Percentiles rank a stretch among this genome's conserved stretches.
phyloP scores from a whole-genome alignment of 2,888 invertebrate genomes.

The Agrochola macilenta region DNA sequence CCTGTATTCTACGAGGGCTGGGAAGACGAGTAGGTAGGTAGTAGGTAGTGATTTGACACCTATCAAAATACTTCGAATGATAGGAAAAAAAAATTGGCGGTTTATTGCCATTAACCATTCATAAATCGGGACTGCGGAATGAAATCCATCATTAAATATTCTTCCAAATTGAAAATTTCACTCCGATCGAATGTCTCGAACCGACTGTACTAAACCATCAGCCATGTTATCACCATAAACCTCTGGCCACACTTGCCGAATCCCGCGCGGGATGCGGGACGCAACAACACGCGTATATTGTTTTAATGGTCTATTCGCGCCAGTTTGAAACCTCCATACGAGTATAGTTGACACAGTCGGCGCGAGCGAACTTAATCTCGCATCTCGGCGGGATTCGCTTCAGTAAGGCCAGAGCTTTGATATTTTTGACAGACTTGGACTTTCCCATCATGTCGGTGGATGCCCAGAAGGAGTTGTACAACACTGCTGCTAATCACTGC shows the following conservation, averaged over 20 bases:
- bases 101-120: not conserved
- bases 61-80: too few species aligned
- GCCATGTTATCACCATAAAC: not conserved
- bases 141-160: too few species aligned
- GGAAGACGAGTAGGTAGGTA: not conserved
- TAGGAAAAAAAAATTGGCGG: too few species aligned
- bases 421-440: conserved; percentile 49
- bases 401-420: not conserved
- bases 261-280: not conserved
- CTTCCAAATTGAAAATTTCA: not conserved
- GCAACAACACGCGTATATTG: not conserved
- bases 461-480: conserved; percentile 11
- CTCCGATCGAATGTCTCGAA: too few species aligned
- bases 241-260: not conserved
- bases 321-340: not conserved
- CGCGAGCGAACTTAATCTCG: not conserved
- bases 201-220: not conserved
- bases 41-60: too few species aligned
- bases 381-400: not conserved
- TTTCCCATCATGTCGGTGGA: conserved; percentile 51
- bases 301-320: not conserved
- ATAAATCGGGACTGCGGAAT: not conserved
- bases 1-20: too few species aligned
- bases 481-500: not conserved
- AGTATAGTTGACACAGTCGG: not conserved